Conservation (phyloP, 2,888 invertebrate genomes). For the Lithodes maja region DNA sequence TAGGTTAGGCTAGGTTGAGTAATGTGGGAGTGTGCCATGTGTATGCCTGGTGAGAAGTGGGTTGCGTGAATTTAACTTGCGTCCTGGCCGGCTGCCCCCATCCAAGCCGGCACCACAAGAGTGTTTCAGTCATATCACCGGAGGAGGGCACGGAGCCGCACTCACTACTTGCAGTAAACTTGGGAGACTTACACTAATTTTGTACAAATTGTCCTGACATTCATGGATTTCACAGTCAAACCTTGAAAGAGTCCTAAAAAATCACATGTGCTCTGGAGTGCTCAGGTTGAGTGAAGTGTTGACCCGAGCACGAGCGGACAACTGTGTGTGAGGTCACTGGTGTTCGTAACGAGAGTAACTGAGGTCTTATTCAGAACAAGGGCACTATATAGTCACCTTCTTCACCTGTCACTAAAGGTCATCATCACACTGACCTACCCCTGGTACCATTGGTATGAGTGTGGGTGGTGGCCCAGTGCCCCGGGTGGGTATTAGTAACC, state of each 20-base stretch:
- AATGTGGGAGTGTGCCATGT: not conserved
- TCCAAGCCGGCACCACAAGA: slow-evolving; percentile 23
- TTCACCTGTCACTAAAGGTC: slow-evolving; percentile 11
- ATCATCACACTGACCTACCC: slow-evolving; percentile 35
- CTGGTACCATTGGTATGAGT: slow-evolving; percentile 18
- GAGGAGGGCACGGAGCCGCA: slow-evolving; percentile 27
- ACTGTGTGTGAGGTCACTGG: slow-evolving; percentile 21
- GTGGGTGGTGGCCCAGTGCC: slow-evolving; percentile 12
- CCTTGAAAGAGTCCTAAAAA: slow-evolving; percentile 27
- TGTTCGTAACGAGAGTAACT: slow-evolving; percentile 4
- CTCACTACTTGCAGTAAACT: slow-evolving; percentile 33
- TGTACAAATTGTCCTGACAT: slow-evolving; percentile 62
- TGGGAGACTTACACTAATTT: slow-evolving; percentile 61
- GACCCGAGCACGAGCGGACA: slow-evolving; percentile 13
- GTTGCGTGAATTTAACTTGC: not conserved
- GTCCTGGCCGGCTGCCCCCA: slow-evolving; percentile 13
- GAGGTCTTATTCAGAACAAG: slow-evolving; percentile 13
- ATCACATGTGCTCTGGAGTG: slow-evolving; percentile 36
- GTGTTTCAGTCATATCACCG: slow-evolving; percentile 63
- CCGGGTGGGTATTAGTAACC: not conserved
- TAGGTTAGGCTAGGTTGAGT: no score
- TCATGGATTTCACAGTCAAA: slow-evolving; percentile 49
- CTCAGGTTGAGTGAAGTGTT: not conserved
- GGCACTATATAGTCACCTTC: not conserved
- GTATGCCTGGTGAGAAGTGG: not conserved